These are phyloP conservation scores for Hycleus cichorii DNA, from an alignment of 1,140 invertebrate genomes.

Conservation along the genomic window DNA sequence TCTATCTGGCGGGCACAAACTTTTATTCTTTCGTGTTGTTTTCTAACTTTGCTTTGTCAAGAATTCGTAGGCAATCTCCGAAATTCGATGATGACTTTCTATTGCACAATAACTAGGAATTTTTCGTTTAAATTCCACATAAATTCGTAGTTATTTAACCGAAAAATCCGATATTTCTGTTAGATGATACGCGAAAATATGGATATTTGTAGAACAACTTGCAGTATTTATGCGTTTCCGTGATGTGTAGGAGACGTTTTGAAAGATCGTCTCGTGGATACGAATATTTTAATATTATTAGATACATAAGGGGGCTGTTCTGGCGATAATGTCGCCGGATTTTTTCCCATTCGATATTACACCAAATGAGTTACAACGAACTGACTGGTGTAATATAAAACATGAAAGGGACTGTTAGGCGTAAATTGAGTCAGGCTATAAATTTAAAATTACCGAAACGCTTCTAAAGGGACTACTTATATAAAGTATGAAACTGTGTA, in stretches of 20 bases:
- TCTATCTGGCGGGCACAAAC: constrained; percentile 20
- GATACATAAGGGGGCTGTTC: too few relatives aligned
- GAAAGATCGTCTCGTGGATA: too few relatives aligned
- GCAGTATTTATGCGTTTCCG: too few relatives aligned
- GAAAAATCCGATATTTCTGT: too few relatives aligned
- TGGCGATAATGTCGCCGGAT: too few relatives aligned
- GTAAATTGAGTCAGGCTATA: constrained; percentile 21
- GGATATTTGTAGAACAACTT: too few relatives aligned
- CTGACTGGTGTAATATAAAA: background rate
- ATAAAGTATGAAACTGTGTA: constrained; percentile 19
- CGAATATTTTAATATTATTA: too few relatives aligned
- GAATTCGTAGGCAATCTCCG: constrained; percentile 19
- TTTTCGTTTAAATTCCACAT: too few relatives aligned
- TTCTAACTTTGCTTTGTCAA: constrained; percentile 22
- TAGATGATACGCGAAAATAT: too few relatives aligned
- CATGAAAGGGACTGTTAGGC: constrained; percentile 12
- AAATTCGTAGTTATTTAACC: too few relatives aligned
- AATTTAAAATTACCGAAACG: constrained; percentile 25
- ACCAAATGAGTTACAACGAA: background rate
- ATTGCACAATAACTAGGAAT: too few relatives aligned
- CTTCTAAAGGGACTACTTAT: constrained; percentile 19
- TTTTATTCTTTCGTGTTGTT: constrained; percentile 15
- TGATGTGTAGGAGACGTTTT: too few relatives aligned
- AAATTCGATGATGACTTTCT: constrained; percentile 5
- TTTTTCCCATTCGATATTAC: background rate